Evolutionary conservation across 1,140 invertebrate genomes (phyloP).

Genomic region (Archegozetes longisetosus): DNA sequence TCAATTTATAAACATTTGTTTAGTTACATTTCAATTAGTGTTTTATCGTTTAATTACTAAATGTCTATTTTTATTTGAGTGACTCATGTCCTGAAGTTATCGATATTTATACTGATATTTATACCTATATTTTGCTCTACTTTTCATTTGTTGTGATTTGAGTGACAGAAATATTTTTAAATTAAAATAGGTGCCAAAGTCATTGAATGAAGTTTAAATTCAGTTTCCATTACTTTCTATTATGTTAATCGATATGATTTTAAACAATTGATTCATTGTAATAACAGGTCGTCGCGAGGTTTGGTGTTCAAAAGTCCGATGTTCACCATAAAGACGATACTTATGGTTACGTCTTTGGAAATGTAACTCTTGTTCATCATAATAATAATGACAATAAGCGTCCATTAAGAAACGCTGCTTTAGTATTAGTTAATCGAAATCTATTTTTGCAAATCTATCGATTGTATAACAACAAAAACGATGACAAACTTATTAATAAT

Average conservation of each 20-base stretch:
- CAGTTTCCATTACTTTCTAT: not conserved
- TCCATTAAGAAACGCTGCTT: conserved; percentile 66
- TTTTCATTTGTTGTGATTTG: too few relatives aligned
- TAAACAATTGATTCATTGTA: not conserved
- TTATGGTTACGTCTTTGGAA: conserved; percentile 86
- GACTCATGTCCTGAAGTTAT: too few relatives aligned
- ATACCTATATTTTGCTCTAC: too few relatives aligned
- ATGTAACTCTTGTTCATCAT: conserved; percentile 48
- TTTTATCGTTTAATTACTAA: not conserved
- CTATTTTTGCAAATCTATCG: conserved; percentile 13
- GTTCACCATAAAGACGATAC: conserved; percentile 56
- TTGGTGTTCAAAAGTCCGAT: conserved; percentile 93
- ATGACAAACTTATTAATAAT: conserved; percentile 20
- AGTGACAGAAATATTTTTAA: too few relatives aligned
- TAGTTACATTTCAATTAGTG: too few relatives aligned
- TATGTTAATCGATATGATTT: not conserved
- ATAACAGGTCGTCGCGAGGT: conserved; percentile 49
- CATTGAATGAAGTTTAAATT: too few relatives aligned
- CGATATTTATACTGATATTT: too few relatives aligned
- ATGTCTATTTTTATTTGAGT: too few relatives aligned
- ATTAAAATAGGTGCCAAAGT: too few relatives aligned
- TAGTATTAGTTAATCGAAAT: conserved; percentile 65
- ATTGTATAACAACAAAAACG: conserved; percentile 12
- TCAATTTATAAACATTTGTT: too few relatives aligned
- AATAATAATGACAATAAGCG: conserved; percentile 38